Percentiles rank a stretch among this genome's conserved stretches.
Conservation (phyloP, 2,797 vertebrate species). For the Darevskia nairensis region DNA sequence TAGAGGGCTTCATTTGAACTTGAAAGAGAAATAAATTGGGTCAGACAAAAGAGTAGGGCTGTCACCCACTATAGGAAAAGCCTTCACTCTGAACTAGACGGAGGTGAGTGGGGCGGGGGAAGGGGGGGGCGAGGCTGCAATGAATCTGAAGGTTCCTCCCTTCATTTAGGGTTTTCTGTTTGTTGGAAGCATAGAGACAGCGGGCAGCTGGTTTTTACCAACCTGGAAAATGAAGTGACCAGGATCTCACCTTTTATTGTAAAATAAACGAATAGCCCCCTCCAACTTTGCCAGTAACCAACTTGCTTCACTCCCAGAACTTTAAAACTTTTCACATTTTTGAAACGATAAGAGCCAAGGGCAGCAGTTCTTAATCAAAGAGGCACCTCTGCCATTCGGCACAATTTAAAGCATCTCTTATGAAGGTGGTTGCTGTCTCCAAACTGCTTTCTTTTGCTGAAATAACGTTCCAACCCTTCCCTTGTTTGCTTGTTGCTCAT, state of each 20-base stretch:
- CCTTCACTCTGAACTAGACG: conserved; percentile 68
- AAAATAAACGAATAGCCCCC: background rate
- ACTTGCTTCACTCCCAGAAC: conserved; percentile 40
- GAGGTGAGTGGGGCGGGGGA: background rate
- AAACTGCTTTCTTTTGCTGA: conserved; percentile 23
- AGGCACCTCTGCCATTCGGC: background rate
- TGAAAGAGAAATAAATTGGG: conserved; percentile 83
- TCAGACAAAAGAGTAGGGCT: conserved; percentile 79
- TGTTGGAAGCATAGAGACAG: conserved; percentile 48
- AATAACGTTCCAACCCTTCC: background rate
- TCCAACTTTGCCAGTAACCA: conserved; percentile 11
- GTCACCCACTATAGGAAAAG: conserved; percentile 72
- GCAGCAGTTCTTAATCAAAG: background rate
- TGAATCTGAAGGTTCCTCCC: conserved; percentile 76
- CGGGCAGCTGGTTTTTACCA: conserved; percentile 47
- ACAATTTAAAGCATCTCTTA: conserved; percentile 28
- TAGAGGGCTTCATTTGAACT: conserved; percentile 71
- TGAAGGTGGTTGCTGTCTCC: background rate
- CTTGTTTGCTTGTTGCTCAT: background rate
- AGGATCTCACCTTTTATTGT: background rate
- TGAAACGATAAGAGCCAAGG: background rate
- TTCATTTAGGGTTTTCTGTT: conserved; percentile 67
- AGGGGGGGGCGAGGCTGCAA: too few species aligned
- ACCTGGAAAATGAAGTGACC: conserved; percentile 16
- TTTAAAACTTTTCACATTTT: conserved; percentile 34